Conservation (phyloP, 2,888 invertebrate species). For the Papilio elwesi region DNA sequence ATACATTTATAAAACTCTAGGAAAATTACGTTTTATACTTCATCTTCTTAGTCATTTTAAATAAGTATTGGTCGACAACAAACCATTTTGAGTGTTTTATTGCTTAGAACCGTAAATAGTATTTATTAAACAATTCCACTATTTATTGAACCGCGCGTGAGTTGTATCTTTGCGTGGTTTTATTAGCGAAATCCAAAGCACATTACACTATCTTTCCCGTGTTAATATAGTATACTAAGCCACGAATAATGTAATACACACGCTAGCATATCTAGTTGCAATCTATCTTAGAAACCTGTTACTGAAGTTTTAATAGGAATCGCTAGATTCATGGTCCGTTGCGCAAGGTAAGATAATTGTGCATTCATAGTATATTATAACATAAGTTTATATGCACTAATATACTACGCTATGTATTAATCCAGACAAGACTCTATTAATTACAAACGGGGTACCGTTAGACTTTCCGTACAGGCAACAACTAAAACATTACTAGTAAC, state of each 20-base stretch:
- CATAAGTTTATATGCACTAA: conserved; percentile 41
- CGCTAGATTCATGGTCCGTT: conserved; percentile 39
- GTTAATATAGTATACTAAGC: background rate
- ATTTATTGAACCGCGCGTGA: background rate
- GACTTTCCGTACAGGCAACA: conserved; percentile 48
- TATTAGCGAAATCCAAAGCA: conserved; percentile 2
- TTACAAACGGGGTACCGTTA: conserved; percentile 65
- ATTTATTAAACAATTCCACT: background rate
- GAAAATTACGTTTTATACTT: background rate
- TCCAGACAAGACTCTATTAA: conserved; percentile 66
- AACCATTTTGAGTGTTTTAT: background rate
- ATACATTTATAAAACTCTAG: too few relatives aligned
- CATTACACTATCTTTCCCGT: conserved; percentile 1
- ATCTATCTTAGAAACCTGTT: conserved; percentile 38
- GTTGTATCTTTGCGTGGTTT: background rate
- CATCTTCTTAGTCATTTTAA: too few relatives aligned
- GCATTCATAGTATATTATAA: conserved; percentile 12
- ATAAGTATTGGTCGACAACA: background rate
- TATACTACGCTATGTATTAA: conserved; percentile 53
- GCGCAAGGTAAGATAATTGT: conserved; percentile 28
- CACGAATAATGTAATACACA: conserved; percentile 2
- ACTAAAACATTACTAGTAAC: background rate
- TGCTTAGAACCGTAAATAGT: background rate
- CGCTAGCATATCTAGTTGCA: conserved; percentile 24
- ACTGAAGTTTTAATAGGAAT: conserved; percentile 42